These are phyloP conservation scores for Mirza zaza DNA, from an alignment of 2,113 vertebrate genomes.

Conservation along the genomic window DNA sequence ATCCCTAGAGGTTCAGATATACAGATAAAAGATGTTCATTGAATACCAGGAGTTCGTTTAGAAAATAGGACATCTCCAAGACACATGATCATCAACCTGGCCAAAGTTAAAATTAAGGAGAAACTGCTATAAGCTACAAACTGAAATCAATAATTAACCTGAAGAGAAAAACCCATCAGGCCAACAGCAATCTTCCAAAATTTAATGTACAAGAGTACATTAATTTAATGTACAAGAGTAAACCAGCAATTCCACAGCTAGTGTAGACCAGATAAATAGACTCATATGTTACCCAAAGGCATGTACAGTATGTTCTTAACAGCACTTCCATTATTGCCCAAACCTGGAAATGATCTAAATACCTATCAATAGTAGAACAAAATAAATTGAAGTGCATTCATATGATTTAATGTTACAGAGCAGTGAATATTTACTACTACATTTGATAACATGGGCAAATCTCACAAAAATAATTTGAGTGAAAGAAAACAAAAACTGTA, in stretches of 20 bases:
- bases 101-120: too few relatives aligned
- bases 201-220: neutral
- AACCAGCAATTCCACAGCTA: neutral
- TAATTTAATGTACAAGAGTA: neutral
- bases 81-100: too few relatives aligned
- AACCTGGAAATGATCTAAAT: neutral
- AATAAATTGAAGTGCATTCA: neutral
- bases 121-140: too few relatives aligned
- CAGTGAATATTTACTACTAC: neutral
- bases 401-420: neutral
- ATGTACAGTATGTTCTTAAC: neutral
- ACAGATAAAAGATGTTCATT: too few relatives aligned
- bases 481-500: neutral
- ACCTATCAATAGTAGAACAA: neutral
- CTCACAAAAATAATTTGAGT: neutral
- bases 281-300: neutral
- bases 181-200: neutral
- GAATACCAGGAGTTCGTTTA: too few relatives aligned
- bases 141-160: too few relatives aligned
- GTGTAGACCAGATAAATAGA: neutral
- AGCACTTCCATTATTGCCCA: neutral
- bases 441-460: neutral
- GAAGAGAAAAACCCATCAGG: too few relatives aligned
- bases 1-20: too few relatives aligned
- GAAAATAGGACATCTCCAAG: too few relatives aligned